A percentile compares a stretch with the other conserved stretches of the same genome.
Evolutionary conservation across 2,113 vertebrate genomes (phyloP).

Genomic region (Prunella fulvescens): DNA sequence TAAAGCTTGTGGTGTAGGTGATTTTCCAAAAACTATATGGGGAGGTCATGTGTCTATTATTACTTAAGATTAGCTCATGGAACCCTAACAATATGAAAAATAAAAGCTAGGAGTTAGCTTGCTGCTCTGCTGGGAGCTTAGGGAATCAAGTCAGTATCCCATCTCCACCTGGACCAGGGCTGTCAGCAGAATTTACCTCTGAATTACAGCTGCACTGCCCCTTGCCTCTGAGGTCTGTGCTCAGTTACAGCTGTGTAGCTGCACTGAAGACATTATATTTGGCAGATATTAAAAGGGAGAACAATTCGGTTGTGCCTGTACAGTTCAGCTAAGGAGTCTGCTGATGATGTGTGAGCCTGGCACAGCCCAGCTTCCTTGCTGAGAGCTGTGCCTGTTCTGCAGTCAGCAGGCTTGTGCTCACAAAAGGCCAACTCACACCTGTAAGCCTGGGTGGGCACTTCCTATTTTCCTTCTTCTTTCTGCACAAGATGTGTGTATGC

Average conservation of each 20-base stretch:
- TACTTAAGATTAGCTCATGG: neutral
- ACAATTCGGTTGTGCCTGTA: neutral
- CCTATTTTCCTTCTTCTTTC: neutral
- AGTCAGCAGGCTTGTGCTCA: neutral
- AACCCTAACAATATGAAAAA: neutral
- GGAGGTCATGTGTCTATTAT: neutral
- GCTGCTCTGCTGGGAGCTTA: neutral
- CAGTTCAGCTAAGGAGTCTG: neutral
- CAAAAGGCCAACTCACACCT: neutral
- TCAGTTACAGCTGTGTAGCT: neutral
- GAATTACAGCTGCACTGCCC: neutral
- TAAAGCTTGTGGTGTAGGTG: neutral
- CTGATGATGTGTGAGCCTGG: neutral
- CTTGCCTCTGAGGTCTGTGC: neutral
- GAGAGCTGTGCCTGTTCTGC: neutral
- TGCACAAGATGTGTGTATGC: rapidly evolving
- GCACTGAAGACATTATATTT: neutral
- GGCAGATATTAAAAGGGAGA: neutral
- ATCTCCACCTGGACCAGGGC: neutral
- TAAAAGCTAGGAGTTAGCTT: neutral
- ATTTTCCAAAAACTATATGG: neutral
- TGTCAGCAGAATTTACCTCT: neutral
- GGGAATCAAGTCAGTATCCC: neutral
- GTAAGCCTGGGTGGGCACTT: neutral
- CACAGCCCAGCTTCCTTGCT: neutral